These are phyloP conservation scores for Meteorus colon DNA, from an alignment of 2,888 invertebrate genomes.

Conservation along the genomic window DNA sequence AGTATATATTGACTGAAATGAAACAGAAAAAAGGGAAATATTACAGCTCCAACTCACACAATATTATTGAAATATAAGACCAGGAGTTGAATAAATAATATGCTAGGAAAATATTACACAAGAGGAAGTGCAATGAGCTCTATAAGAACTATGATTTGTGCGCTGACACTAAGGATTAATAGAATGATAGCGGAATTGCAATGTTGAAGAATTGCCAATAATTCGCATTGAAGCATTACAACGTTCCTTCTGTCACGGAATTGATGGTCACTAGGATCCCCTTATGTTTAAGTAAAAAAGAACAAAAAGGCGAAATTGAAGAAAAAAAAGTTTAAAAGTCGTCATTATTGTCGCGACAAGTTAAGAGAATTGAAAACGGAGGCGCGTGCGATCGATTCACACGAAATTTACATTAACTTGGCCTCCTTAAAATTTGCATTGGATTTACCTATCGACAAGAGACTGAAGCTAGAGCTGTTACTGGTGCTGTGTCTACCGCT, in stretches of 20 bases:
- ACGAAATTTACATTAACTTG: conserved; percentile 22
- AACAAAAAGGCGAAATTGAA: background rate
- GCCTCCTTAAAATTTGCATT: conserved; percentile 22
- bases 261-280: conserved; percentile 17
- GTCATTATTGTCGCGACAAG: background rate
- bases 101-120: background rate
- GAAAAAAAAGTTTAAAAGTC: background rate
- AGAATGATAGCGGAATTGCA: conserved; percentile 20
- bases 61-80: background rate
- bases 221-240: background rate
- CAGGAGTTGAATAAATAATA: background rate
- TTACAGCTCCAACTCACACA: background rate
- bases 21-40: conserved; percentile 27
- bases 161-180: conserved; percentile 17
- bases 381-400: background rate
- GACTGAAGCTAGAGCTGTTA: background rate
- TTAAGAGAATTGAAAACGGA: background rate
- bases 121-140: conserved; percentile 26
- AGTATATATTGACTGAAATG: conserved; percentile 27
- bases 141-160: conserved; percentile 5
- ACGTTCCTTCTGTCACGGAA: background rate
- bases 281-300: background rate
- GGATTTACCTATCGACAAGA: background rate
- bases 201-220: background rate
- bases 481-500: background rate